These are phyloP conservation scores for Choloepus didactylus DNA, from an alignment of 2,797 vertebrate species.

Conservation along the genomic window DNA sequence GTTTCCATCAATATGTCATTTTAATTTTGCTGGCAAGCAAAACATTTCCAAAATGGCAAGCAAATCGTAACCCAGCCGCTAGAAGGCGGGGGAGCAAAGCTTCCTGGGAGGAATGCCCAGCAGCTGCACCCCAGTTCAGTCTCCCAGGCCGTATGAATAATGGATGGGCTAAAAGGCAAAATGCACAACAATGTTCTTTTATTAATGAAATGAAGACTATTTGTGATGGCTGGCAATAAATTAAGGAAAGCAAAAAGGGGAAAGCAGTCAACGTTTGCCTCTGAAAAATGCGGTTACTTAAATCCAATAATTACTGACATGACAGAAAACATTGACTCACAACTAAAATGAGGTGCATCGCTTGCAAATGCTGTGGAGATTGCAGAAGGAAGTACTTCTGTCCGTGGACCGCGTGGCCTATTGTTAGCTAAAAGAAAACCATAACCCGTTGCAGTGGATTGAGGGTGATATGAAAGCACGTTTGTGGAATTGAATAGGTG, in stretches of 20 bases:
- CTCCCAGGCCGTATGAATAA: slow-evolving; percentile 88
- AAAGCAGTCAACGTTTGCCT: slow-evolving; percentile 79
- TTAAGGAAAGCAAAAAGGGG: slow-evolving; percentile 83
- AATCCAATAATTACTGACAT: slow-evolving; percentile 83
- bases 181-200: slow-evolving; percentile 87
- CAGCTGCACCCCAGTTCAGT: slow-evolving; percentile 83
- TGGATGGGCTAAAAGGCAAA: slow-evolving; percentile 86
- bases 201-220: slow-evolving; percentile 88
- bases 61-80: slow-evolving; percentile 74
- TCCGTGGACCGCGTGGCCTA: slow-evolving; percentile 47
- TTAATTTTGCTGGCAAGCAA: slow-evolving; percentile 75
- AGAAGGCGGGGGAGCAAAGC: slow-evolving; percentile 47
- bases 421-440: slow-evolving; percentile 73
- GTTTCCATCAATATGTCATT: neutral
- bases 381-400: slow-evolving; percentile 71
- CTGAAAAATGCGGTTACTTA: slow-evolving; percentile 84
- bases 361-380: slow-evolving; percentile 47
- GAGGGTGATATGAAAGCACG: slow-evolving; percentile 59
- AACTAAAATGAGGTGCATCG: slow-evolving; percentile 78
- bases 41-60: slow-evolving; percentile 74
- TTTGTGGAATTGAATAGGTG: slow-evolving; percentile 70
- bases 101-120: slow-evolving; percentile 84
- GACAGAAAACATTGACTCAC: slow-evolving; percentile 78
- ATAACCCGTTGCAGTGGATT: slow-evolving; percentile 17
- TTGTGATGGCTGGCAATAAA: slow-evolving; percentile 86